phyloP scores from a whole-genome alignment of 2,888 invertebrate species.

The Halictus ligatus region DNA sequence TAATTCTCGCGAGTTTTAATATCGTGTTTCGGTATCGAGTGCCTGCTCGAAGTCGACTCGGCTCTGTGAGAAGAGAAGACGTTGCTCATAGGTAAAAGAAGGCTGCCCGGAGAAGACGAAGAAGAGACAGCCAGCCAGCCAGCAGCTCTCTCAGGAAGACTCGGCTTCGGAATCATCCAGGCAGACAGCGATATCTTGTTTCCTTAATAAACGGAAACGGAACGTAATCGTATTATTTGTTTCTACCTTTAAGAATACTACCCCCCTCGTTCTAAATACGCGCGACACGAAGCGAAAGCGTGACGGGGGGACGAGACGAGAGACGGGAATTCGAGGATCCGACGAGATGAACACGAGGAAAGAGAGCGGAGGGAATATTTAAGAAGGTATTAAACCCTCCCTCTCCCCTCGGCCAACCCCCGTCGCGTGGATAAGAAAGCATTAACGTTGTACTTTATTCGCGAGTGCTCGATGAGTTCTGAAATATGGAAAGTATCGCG shows the following conservation, averaged over 20 bases:
- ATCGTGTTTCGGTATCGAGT: conserved; percentile 84
- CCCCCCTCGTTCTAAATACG: conserved; percentile 74
- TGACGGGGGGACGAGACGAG: conserved; percentile 28
- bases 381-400: conserved; percentile 83
- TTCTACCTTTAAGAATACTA: conserved; percentile 80
- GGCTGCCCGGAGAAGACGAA: conserved; percentile 27
- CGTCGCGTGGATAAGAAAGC: conserved; percentile 74
- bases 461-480: conserved; percentile 77
- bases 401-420: conserved; percentile 63
- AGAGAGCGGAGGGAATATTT: conserved; percentile 82
- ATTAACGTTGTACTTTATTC: conserved; percentile 80
- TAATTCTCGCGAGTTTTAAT: conserved; percentile 82
- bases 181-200: conserved; percentile 82
- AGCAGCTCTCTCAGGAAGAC: conserved; percentile 54
- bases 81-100: conserved; percentile 63
- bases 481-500: conserved; percentile 76
- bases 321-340: conserved; percentile 60
- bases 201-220: conserved; percentile 84
- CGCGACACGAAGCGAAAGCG: conserved; percentile 45
- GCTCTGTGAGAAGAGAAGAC: neutral
- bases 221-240: conserved; percentile 85
- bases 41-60: conserved; percentile 51
- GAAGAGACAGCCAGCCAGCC: neutral
- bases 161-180: conserved; percentile 67
- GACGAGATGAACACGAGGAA: conserved; percentile 38